Percentiles rank a stretch among this genome's conserved stretches.
These are phyloP conservation scores for Chaitophorus viminalis DNA, from an alignment of 2,888 invertebrate genomes.

Conservation along the genomic window DNA sequence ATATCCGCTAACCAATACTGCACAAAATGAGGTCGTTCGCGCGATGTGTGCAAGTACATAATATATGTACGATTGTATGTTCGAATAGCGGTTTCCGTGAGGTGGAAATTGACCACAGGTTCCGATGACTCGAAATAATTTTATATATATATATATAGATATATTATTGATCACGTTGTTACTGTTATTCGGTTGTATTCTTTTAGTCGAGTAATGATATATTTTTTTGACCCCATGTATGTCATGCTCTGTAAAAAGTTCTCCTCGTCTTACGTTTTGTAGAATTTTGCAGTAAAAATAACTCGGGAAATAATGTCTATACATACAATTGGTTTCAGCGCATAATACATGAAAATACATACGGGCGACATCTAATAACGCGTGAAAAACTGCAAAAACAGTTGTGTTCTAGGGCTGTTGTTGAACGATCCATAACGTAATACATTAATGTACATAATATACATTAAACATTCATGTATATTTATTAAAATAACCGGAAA, in stretches of 20 bases:
- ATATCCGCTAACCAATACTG: slow-evolving; percentile 16
- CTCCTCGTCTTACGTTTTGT: not conserved
- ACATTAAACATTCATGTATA: not conserved
- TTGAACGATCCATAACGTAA: slow-evolving; percentile 11
- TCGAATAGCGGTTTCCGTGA: slow-evolving; percentile 51
- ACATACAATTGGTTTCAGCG: slow-evolving; percentile 8
- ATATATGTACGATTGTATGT: not conserved
- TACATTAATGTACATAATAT: not conserved
- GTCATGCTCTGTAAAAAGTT: not conserved
- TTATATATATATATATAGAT: not conserved
- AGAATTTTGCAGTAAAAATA: not conserved
- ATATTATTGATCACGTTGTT: not conserved
- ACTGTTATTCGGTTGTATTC: slow-evolving; percentile 38
- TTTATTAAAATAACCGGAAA: slow-evolving; percentile 19
- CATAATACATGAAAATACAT: not conserved
- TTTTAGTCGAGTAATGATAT: slow-evolving; percentile 29
- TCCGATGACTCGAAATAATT: slow-evolving; percentile 49
- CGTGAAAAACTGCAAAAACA: slow-evolving; percentile 30
- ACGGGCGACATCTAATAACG: slow-evolving; percentile 24
- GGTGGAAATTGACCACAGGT: slow-evolving; percentile 45
- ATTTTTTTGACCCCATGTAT: not conserved
- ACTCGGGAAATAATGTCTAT: not conserved
- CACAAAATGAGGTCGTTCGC: slow-evolving; percentile 41
- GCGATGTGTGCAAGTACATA: not conserved
- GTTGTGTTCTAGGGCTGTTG: not conserved